Conservation (phyloP, 2,113 vertebrate species). For the Campylorhamphus procurvoides region DNA sequence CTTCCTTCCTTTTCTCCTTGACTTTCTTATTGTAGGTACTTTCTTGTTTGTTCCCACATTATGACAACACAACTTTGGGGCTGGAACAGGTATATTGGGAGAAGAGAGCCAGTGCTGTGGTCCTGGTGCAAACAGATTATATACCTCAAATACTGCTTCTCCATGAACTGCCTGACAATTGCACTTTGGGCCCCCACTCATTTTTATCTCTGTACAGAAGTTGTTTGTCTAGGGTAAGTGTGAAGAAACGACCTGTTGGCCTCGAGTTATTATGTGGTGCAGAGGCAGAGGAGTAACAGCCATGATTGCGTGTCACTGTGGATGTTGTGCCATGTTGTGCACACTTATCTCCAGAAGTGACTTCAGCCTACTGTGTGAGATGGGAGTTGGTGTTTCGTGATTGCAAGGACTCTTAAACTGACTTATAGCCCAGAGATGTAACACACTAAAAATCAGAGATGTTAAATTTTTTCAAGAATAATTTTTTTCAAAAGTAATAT, state of each 20-base stretch:
- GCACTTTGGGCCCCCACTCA: not conserved
- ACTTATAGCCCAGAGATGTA: not conserved
- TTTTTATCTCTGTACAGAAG: not conserved
- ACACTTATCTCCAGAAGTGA: not conserved
- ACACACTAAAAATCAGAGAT: not conserved
- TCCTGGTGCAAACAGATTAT: not conserved
- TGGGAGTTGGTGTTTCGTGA: not conserved
- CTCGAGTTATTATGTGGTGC: not conserved
- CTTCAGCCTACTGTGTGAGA: not conserved
- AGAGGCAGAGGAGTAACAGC: not conserved
- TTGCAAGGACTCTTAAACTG: not conserved
- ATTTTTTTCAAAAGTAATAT: not conserved
- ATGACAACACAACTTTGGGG: not conserved
- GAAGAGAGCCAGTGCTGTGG: not conserved
- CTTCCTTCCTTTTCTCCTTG: not conserved
- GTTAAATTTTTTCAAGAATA: not conserved
- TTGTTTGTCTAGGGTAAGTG: not conserved
- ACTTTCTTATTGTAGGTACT: not conserved
- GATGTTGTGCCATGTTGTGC: not conserved
- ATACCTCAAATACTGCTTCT: not conserved
- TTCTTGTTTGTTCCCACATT: not conserved
- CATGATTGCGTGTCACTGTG: not conserved
- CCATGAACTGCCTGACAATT: not conserved
- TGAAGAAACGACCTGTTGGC: not conserved
- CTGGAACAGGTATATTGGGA: not conserved